These are phyloP conservation scores for Stichopus chloronotus DNA, from an alignment of 35 echinoderm and acorn worm species.

Conservation along the genomic window DNA sequence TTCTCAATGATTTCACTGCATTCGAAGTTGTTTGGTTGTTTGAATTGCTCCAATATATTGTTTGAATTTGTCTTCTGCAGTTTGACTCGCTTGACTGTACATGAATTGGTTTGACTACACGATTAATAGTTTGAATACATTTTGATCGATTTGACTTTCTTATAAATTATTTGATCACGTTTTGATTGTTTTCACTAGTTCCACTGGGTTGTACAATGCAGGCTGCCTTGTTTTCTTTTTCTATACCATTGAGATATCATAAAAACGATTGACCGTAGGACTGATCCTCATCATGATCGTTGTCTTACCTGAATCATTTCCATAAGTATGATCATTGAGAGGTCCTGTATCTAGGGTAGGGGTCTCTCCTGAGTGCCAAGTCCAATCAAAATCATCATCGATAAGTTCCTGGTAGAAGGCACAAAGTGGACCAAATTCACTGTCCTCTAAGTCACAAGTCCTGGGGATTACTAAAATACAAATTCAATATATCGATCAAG, in stretches of 20 bases:
- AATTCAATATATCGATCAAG: background rate
- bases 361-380: slow-evolving; percentile 75
- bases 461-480: slow-evolving; percentile 25
- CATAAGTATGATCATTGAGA: slow-evolving; percentile 64
- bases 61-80: too few relatives aligned
- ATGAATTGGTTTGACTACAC: too few relatives aligned
- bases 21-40: too few relatives aligned
- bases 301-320: slow-evolving; percentile 35
- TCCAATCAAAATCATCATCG: slow-evolving; percentile 89
- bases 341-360: slow-evolving; percentile 91
- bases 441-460: slow-evolving; percentile 75
- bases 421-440: slow-evolving; percentile 65
- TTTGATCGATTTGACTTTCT: too few relatives aligned
- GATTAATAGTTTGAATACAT: too few relatives aligned
- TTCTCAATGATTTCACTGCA: too few relatives aligned
- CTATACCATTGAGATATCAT: background rate
- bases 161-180: too few relatives aligned
- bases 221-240: background rate
- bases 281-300: background rate
- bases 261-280: too few relatives aligned
- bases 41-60: too few relatives aligned
- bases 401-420: slow-evolving; percentile 69
- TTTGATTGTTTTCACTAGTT: too few relatives aligned
- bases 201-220: too few relatives aligned
- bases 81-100: too few relatives aligned